Percentiles rank a stretch among this genome's conserved stretches.
Evolutionary conservation across 2,888 invertebrate species (phyloP).

Genomic region (Sphinx pinastri): DNA sequence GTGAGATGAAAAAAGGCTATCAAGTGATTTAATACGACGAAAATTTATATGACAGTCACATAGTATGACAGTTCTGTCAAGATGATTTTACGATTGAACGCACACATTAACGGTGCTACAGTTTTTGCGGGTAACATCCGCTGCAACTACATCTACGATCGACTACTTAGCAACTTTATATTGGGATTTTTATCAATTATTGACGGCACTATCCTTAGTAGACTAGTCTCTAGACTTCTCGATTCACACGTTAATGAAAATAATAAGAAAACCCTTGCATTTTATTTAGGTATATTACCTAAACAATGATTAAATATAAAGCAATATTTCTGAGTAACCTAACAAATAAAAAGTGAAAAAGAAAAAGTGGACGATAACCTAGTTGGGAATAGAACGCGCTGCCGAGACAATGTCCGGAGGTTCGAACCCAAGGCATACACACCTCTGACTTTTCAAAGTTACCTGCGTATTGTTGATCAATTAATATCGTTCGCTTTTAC

Average conservation of each 20-base stretch:
- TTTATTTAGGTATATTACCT: too few species aligned
- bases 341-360: too few species aligned
- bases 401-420: too few species aligned
- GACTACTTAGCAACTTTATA: background rate
- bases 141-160: constrained; percentile 19
- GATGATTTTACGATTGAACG: constrained; percentile 44
- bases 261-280: background rate
- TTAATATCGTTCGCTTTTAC: too few species aligned
- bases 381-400: too few species aligned
- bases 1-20: background rate
- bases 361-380: too few species aligned
- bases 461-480: too few species aligned
- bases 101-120: constrained; percentile 47
- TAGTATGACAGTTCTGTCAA: constrained; percentile 38
- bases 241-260: background rate
- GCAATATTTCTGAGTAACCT: too few species aligned
- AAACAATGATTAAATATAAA: too few species aligned
- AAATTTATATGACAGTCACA: constrained; percentile 30
- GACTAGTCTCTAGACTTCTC: too few species aligned
- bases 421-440: too few species aligned
- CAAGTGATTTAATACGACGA: constrained; percentile 5
- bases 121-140: constrained; percentile 38
- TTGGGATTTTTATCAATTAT: background rate
- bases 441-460: too few species aligned
- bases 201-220: background rate